Base-by-base conservation (phyloP, 1,140 invertebrate species). In the Bombus pyrosoma region DNA sequence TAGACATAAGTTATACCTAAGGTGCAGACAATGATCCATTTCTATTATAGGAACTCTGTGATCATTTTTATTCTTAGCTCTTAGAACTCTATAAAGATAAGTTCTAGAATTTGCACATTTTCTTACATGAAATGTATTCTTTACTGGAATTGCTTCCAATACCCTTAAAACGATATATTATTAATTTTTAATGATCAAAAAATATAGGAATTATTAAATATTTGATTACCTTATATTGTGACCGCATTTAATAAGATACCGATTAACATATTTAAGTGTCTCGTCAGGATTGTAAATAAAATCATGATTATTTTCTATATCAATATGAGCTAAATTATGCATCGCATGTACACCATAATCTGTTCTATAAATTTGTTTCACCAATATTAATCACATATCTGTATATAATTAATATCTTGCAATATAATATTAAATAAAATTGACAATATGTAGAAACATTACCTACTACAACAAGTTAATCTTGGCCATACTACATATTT, bases 271-370 rank as follows among this genome's bases (percentile, higher is more conserved):
- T 64, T 87, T 90, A 10, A 95, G 94, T 66, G 97, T 86, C 5
- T 74, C 66, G 2, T 89, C 41, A 1, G 95, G 92, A 75, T 96
- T 91, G 89, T 96, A 97, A n/a, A 95, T 91, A 12, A 76, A 71
- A 32, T 94, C 87, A 82, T 95, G 94, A 37, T 78, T 86, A 74
- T 94, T 95, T 37, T 95, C 89, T 82, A 97, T 85, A 85, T 97
- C 96, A 83, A 97, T 95, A 88, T 97, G 97, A 53, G 96, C 96
- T n/a, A 96, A 95, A 28, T 96, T 94, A 88, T 95, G 95, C 25
- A 97, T 90, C 3, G 97, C 97, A 94, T 97, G 97, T 10, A 97
- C 97, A 81, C 97, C 97, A 18, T 96, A 93, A 96, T 97, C 97
- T 94, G 97, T 97, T 89, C 97, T 97, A 90, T 86, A 94, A 72